Evolutionary conservation across 2,888 invertebrate genomes (phyloP).

Genomic region (Heliconius cydno): DNA sequence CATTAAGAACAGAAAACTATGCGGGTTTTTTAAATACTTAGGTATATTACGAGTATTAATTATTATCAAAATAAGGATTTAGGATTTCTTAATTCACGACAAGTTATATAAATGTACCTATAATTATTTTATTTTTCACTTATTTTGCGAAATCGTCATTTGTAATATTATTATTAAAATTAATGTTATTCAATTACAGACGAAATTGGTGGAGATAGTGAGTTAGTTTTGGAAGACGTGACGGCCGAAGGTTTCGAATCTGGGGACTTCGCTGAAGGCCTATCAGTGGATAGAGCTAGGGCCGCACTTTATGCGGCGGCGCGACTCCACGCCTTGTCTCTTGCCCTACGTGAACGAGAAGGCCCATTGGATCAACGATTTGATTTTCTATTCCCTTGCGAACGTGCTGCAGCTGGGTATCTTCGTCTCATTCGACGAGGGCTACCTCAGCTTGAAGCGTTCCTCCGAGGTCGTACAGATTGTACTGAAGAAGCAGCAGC

Average conservation of each 20-base stretch:
- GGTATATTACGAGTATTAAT: too few species aligned
- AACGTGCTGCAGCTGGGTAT: conserved; percentile 90
- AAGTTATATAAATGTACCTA: too few species aligned
- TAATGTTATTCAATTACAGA: conserved; percentile 58
- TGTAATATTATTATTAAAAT: neutral
- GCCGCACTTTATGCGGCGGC: conserved; percentile 89
- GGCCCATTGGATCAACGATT: conserved; percentile 77
- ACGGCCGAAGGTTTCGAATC: conserved; percentile 85
- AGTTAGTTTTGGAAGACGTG: conserved; percentile 90
- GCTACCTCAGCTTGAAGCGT: conserved; percentile 88
- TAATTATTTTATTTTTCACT: neutral
- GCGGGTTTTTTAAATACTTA: neutral
- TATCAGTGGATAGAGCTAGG: conserved; percentile 85
- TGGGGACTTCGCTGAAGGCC: conserved; percentile 87
- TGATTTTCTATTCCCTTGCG: conserved; percentile 89
- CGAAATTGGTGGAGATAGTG: conserved; percentile 78
- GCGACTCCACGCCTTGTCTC: conserved; percentile 88
- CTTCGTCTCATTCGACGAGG: conserved; percentile 90
- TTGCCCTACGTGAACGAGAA: conserved; percentile 80
- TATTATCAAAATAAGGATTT: neutral
- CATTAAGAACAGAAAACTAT: neutral
- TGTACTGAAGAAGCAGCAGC: conserved; percentile 85
- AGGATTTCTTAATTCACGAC: too few species aligned
- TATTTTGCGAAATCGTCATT: neutral
- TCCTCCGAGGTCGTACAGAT: conserved; percentile 86